Conservation (phyloP, 1,140 invertebrate species). For the Heliconius eleuchia region DNA sequence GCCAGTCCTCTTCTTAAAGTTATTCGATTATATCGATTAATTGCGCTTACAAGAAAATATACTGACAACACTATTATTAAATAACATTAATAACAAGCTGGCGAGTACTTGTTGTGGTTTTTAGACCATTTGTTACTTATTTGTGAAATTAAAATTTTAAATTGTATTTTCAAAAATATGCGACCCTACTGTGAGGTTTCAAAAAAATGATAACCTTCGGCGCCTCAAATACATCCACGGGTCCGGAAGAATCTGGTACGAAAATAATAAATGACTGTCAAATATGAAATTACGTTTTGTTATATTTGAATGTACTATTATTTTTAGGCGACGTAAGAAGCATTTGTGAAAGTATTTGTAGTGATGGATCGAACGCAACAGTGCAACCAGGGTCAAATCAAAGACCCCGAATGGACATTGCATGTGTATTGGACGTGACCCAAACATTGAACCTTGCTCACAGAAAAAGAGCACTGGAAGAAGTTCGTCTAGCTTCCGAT, state of each 20-base stretch:
- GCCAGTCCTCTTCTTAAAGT: not conserved
- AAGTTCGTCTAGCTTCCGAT: constrained; percentile 90
- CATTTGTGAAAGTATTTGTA: constrained; percentile 88
- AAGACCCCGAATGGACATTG: constrained; percentile 91
- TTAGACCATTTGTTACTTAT: constrained; percentile 44
- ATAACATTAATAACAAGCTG: constrained; percentile 77
- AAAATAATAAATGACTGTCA: constrained; percentile 27
- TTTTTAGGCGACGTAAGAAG: constrained; percentile 83
- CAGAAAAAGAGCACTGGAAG: constrained; percentile 90
- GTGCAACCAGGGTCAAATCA: constrained; percentile 79
- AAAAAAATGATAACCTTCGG: constrained; percentile 77
- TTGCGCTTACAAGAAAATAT: not conserved
- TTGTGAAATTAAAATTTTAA: constrained; percentile 38
- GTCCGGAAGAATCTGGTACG: constrained; percentile 70
- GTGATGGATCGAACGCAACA: constrained; percentile 86
- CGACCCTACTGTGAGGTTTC: constrained; percentile 60
- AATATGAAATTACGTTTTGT: constrained; percentile 12
- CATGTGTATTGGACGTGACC: constrained; percentile 93
- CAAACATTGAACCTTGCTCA: constrained; percentile 87
- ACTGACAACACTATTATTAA: constrained; percentile 69
- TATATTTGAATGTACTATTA: constrained; percentile 39
- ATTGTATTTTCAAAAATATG: constrained; percentile 54
- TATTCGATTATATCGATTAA: not conserved
- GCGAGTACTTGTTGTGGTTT: constrained; percentile 54
- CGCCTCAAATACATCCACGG: constrained; percentile 61